A percentile compares a stretch with the other conserved stretches of the same genome.
These are phyloP conservation scores for Platerodrilus igneus DNA, from an alignment of 2,888 invertebrate genomes.

Conservation along the genomic window DNA sequence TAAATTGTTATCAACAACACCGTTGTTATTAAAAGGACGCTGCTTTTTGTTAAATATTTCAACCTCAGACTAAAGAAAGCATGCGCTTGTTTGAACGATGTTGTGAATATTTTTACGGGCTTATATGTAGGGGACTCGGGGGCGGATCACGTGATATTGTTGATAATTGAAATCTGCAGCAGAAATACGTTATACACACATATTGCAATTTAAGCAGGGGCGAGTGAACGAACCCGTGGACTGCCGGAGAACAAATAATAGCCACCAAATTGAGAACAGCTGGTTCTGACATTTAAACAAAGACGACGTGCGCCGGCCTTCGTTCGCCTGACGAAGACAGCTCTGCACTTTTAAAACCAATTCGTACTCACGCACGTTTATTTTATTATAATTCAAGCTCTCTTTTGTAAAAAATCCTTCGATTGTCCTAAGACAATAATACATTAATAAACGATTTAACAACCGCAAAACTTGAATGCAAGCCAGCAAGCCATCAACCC, in stretches of 20 bases:
- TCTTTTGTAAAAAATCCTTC: not conserved
- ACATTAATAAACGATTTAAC: conserved; percentile 22
- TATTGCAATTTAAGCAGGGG: conserved; percentile 32
- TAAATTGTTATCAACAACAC: conserved; percentile 21
- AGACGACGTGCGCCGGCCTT: conserved; percentile 47
- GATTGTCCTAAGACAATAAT: conserved; percentile 13
- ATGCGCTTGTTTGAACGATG: no score
- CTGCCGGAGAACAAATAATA: conserved; percentile 41
- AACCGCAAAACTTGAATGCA: conserved; percentile 21
- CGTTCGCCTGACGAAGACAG: conserved; percentile 45
- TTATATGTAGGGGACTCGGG: no score
- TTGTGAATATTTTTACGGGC: no score
- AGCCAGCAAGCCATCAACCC: no score
- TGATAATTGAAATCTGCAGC: conserved; percentile 28
- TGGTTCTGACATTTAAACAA: conserved; percentile 53
- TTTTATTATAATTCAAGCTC: conserved; percentile 17
- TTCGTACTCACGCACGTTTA: conserved; percentile 16
- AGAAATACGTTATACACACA: conserved; percentile 34
- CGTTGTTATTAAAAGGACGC: no score
- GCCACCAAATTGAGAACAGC: conserved; percentile 48
- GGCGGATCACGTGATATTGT: no score
- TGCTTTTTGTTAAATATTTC: no score
- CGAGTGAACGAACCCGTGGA: conserved; percentile 26
- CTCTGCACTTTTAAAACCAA: conserved; percentile 30
- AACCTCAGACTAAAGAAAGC: no score